Conservation (phyloP, 2,113 vertebrate genomes). For the Trematocara nigrifrons region DNA sequence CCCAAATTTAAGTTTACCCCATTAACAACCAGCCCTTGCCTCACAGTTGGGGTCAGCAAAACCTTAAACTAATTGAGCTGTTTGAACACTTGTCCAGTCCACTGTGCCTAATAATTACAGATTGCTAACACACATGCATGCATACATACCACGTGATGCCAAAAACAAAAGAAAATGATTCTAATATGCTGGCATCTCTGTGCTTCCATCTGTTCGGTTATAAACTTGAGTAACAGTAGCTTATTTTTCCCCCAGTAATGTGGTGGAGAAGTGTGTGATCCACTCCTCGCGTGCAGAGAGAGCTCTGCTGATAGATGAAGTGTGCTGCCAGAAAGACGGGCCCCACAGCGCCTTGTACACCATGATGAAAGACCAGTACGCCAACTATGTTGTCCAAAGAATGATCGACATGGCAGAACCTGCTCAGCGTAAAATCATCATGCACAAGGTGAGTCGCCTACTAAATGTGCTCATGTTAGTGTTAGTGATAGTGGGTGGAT, state of each 20-base stretch:
- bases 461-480: neutral
- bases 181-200: neutral
- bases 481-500: neutral
- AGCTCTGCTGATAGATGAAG: slow-evolving; percentile 92
- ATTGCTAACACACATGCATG: neutral
- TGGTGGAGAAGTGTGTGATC: slow-evolving; percentile 96
- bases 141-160: neutral
- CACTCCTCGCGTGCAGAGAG: slow-evolving; percentile 95
- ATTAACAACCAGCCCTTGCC: neutral
- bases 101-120: neutral
- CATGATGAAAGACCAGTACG: slow-evolving; percentile 99
- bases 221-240: neutral
- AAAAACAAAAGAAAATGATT: neutral
- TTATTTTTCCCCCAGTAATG: slow-evolving; percentile 77
- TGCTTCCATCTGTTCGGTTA: neutral
- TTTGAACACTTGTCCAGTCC: neutral
- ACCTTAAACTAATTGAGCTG: neutral
- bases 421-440: slow-evolving; percentile 95
- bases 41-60: neutral
- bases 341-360: slow-evolving; percentile 99
- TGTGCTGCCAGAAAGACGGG: slow-evolving; percentile 97
- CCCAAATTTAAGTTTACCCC: neutral
- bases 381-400: slow-evolving; percentile 97
- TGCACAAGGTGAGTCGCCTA: slow-evolving; percentile 85
- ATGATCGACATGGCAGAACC: slow-evolving; percentile 99